Evolutionary conservation across 2,888 invertebrate genomes (phyloP), one percentile per base, ranked within the genome.

Genomic region (Blera fallax): DNA sequence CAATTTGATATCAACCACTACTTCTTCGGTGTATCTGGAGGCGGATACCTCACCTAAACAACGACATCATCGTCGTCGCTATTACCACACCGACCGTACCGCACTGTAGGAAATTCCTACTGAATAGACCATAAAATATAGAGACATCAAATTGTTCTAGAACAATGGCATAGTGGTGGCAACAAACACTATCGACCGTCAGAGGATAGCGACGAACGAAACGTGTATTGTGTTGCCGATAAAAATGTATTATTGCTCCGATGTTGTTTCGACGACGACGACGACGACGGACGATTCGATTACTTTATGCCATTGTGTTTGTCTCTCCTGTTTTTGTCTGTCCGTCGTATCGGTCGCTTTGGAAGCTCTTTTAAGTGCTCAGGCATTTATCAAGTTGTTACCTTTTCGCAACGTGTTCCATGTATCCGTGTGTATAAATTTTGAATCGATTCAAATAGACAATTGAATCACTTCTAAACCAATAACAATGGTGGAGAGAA

Each of bases 71-170:
- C 29, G 7, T 40, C 16, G 4, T 21, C 29, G 2, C 8, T 7
- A 16, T 16, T 7, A 34, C 29, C 18, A 54, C 14, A 29, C 14
- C 5, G 21, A 11, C 48, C 24, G n/a, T 24, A 16, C 34, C 7
- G 6, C 48, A 14, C 24, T 21, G 21, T 37, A 24, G 77, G 50
- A 60, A 56, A 60, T 69, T 60, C 21, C 18, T 72, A 54, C 40
- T 56, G 62, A 83, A 73, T 56, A 69, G 67, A 74, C 45, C 34
- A 56, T 64, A 56, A 73, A 74, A 56, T 74, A 84, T 84, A 79
- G 74, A 84, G 83, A 74, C 79, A 84, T 84, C 79, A 84, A 84
- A 78, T 83, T 74, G 79, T 84, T 79, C 83, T 79, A 84, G 79
- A 79, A 84, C 79, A 84, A 84, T 84, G 69, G 67, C 54, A 14